These are phyloP conservation scores for Brachymystax lenok DNA, from an alignment of 2,797 vertebrate genomes.

Conservation along the genomic window DNA sequence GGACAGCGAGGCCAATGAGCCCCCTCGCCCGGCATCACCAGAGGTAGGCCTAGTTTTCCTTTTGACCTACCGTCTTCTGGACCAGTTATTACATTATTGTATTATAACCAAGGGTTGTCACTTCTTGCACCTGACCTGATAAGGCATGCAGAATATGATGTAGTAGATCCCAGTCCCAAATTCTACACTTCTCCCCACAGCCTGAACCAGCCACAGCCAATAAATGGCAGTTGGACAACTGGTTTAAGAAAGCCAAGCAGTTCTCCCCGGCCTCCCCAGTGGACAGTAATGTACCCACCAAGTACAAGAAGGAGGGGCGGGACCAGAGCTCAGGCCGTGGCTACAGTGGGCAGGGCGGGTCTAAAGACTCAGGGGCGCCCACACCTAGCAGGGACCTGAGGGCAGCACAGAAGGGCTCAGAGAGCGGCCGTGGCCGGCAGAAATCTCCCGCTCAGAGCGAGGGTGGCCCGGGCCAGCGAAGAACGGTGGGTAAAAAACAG, in stretches of 20 bases:
- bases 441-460: conserved; percentile 96
- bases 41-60: conserved; percentile 77
- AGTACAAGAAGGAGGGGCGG: conserved; percentile 91
- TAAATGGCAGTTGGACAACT: conserved; percentile 99
- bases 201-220: conserved; percentile 92
- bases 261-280: conserved; percentile 92
- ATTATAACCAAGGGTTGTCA: not conserved
- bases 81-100: not conserved
- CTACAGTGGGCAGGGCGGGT: conserved; percentile 83
- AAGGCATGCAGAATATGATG: not conserved
- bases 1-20: conserved; percentile 96
- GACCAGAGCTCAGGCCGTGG: conserved; percentile 82
- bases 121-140: not conserved
- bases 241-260: conserved; percentile 95
- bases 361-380: conserved; percentile 85
- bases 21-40: conserved; percentile 86
- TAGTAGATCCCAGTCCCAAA: not conserved
- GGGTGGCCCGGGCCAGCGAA: conserved; percentile 78
- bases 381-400: conserved; percentile 87
- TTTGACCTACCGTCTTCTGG: not conserved
- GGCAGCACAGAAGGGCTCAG: conserved; percentile 86
- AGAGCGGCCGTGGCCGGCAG: conserved; percentile 87
- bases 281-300: conserved; percentile 86
- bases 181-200: conserved; percentile 58
- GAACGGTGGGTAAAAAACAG: conserved; percentile 92